These are phyloP conservation scores for Scrobipalpa atriplicella DNA, from an alignment of 2,888 invertebrate genomes.

Conservation along the genomic window DNA sequence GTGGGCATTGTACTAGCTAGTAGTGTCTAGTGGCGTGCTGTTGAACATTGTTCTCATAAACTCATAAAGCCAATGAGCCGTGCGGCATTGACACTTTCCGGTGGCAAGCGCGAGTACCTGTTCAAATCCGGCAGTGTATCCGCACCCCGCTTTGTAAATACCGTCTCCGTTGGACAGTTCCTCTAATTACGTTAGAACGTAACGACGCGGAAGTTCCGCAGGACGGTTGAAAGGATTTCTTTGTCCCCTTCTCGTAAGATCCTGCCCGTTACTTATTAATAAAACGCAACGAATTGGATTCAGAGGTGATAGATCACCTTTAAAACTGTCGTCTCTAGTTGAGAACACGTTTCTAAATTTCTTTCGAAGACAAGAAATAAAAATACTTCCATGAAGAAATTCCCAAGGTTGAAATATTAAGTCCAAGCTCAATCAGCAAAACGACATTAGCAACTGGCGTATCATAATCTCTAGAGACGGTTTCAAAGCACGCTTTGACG, in stretches of 20 bases:
- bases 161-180: conserved; percentile 22
- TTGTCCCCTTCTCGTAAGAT: conserved; percentile 1
- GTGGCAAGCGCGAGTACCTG: conserved; percentile 33
- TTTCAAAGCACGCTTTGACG: conserved; percentile 5
- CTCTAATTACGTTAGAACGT: conserved; percentile 18
- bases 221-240: conserved; percentile 13
- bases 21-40: conserved; percentile 9
- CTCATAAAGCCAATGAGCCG: conserved; percentile 41
- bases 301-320: not conserved
- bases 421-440: not conserved
- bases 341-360: not conserved
- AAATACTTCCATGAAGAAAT: not conserved
- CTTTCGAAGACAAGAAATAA: too few relatives aligned
- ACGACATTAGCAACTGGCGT: not conserved
- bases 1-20: not conserved
- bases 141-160: conserved; percentile 25
- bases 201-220: conserved; percentile 14
- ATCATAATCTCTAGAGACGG: conserved; percentile 6
- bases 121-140: conserved; percentile 31
- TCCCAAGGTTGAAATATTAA: not conserved
- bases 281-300: not conserved
- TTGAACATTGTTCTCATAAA: conserved; percentile 34
- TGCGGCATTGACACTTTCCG: conserved; percentile 51
- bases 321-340: not conserved
- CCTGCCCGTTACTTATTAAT: not conserved